These are phyloP conservation scores for Chamaetylas fuelleborni DNA, from an alignment of 2,113 vertebrate genomes.

Conservation along the genomic window DNA sequence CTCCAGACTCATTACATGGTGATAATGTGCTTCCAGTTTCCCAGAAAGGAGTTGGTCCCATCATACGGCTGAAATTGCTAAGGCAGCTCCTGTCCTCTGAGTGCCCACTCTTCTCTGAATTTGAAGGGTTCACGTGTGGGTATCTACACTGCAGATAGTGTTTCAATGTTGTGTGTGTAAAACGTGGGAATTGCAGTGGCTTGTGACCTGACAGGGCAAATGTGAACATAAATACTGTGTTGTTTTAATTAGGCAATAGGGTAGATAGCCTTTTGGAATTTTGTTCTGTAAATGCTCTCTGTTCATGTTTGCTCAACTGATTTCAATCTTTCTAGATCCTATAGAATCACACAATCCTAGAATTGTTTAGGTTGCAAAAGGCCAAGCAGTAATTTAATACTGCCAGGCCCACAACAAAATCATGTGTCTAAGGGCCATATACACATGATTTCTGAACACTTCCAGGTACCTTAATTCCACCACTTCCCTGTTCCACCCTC, in stretches of 20 bases:
- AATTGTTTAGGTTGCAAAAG: neutral
- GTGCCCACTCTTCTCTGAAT: neutral
- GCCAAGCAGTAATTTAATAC: neutral
- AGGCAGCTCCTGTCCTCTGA: neutral
- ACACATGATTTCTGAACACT: neutral
- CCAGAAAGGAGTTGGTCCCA: neutral
- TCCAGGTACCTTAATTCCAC: fast-evolving
- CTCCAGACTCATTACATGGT: neutral
- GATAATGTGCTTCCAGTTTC: neutral
- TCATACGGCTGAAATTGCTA: neutral
- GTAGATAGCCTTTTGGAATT: neutral
- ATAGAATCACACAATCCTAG: neutral
- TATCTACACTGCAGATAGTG: neutral
- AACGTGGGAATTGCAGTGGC: neutral
- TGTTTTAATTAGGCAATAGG: neutral
- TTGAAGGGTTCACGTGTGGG: neutral
- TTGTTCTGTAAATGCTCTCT: neutral
- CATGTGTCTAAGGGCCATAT: neutral
- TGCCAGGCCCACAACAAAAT: neutral
- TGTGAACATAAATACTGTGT: neutral
- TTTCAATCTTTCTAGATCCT: neutral
- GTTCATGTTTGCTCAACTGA: neutral
- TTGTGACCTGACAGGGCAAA: neutral
- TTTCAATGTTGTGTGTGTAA: neutral
- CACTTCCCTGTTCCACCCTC: neutral